phyloP scores from a whole-genome alignment of 1,140 invertebrate genomes.

The Drosophila cardini region DNA sequence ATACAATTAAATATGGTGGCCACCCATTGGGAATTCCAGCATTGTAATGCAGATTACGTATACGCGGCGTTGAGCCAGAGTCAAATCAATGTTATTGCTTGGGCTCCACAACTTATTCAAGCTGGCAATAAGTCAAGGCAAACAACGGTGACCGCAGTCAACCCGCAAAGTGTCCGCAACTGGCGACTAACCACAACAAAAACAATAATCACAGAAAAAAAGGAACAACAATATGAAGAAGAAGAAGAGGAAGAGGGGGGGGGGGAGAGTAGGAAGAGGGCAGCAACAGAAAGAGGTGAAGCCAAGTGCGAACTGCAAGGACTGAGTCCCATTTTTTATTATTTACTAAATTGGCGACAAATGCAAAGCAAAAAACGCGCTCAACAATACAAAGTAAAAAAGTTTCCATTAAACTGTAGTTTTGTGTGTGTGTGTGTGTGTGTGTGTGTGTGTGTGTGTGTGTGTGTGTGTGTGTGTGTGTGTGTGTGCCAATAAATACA shows the following conservation, averaged over 20 bases:
- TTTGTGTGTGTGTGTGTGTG: conserved; percentile 23
- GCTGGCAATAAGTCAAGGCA: conserved; percentile 74
- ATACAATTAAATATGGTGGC: conserved; percentile 77
- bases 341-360: conserved; percentile 81
- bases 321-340: conserved; percentile 75
- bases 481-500: conserved; percentile 73
- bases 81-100: conserved; percentile 57
- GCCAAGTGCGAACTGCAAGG: conserved; percentile 75
- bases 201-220: conserved; percentile 29
- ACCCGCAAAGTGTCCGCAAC: conserved; percentile 73
- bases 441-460: conserved; percentile 18
- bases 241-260: background rate
- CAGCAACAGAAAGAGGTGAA: conserved; percentile 9
- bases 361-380: conserved; percentile 64
- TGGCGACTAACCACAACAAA: conserved; percentile 42
- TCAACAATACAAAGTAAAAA: conserved; percentile 39
- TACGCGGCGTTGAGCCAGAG: conserved; percentile 58
- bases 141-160: conserved; percentile 69
- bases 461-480: conserved; percentile 39
- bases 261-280: too few relatives aligned
- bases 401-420: conserved; percentile 73
- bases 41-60: conserved; percentile 74
- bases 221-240: background rate
- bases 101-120: conserved; percentile 73
- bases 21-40: conserved; percentile 9